These are phyloP conservation scores for Agonopterix heracliana DNA, from an alignment of 2,888 invertebrate genomes.

Conservation along the genomic window DNA sequence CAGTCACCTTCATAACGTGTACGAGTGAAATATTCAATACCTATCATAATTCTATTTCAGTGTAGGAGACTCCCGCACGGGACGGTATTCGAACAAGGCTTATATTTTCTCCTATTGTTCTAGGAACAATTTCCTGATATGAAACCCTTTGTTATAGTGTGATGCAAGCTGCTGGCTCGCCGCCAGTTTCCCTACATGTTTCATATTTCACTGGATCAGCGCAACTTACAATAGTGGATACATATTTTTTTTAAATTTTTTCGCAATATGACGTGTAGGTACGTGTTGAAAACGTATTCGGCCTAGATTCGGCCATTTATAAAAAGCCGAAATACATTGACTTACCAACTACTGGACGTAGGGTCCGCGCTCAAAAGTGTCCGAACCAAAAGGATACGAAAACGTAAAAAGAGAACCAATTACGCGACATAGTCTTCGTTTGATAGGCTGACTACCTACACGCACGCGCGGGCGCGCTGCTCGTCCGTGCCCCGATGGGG, in stretches of 20 bases:
- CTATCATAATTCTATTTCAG: slow-evolving; percentile 22
- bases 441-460: too few relatives aligned
- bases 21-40: slow-evolving; percentile 10
- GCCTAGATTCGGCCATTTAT: too few relatives aligned
- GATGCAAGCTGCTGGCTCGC: slow-evolving; percentile 62
- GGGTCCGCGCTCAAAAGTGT: too few relatives aligned
- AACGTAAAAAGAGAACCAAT: too few relatives aligned
- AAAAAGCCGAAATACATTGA: too few relatives aligned
- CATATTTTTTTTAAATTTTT: slow-evolving; percentile 32
- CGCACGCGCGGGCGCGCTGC: too few relatives aligned
- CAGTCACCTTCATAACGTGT: too few relatives aligned
- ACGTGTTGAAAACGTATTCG: too few relatives aligned
- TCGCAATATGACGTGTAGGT: slow-evolving; percentile 7
- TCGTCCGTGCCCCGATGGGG: too few relatives aligned
- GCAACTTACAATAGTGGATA: slow-evolving; percentile 50
- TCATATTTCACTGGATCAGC: slow-evolving; percentile 69
- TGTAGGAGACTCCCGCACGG: slow-evolving; percentile 15
- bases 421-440: too few relatives aligned
- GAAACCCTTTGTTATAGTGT: slow-evolving; percentile 65
- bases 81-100: slow-evolving; percentile 24
- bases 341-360: too few relatives aligned
- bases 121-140: slow-evolving; percentile 65
- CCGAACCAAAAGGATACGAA: too few relatives aligned
- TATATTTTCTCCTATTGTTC: slow-evolving; percentile 59
- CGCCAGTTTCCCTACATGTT: slow-evolving; percentile 62